Evolutionary conservation across 2,888 invertebrate species (phyloP).

Genomic region (Tigriopus californicus): DNA sequence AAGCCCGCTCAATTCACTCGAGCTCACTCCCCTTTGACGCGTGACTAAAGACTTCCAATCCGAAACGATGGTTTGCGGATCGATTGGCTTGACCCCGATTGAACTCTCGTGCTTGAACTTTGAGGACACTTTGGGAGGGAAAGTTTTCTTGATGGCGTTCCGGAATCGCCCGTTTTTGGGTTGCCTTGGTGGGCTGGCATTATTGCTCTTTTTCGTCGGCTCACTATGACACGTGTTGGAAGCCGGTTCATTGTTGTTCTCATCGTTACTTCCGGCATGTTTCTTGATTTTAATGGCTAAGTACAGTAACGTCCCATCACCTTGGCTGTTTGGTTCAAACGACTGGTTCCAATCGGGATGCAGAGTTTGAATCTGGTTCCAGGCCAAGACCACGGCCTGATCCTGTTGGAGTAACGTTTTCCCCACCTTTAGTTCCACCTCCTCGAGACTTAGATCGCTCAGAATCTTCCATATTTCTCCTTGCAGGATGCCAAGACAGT

Average conservation of each 20-base stretch:
- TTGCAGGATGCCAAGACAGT: background rate
- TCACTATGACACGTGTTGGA: background rate
- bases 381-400: conserved; percentile 2
- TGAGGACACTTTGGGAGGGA: too few relatives aligned
- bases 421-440: conserved; percentile 2
- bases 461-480: conserved; percentile 1
- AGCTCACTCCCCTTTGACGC: too few relatives aligned
- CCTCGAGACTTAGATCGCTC: background rate
- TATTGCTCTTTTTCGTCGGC: too few relatives aligned
- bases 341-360: background rate
- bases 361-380: conserved; percentile 1
- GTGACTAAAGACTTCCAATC: too few relatives aligned
- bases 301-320: background rate
- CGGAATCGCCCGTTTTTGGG: too few relatives aligned
- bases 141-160: too few relatives aligned
- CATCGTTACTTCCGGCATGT: background rate
- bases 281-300: background rate
- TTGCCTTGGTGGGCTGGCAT: too few relatives aligned
- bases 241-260: background rate
- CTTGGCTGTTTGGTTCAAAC: background rate
- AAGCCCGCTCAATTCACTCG: too few relatives aligned
- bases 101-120: too few relatives aligned
- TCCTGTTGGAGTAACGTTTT: background rate
- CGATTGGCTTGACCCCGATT: too few relatives aligned
- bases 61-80: too few relatives aligned